Percentiles rank a stretch among this genome's conserved stretches.
These are phyloP conservation scores for Hydrolagus affinis DNA, from an alignment of 2,113 vertebrate genomes.

Conservation along the genomic window DNA sequence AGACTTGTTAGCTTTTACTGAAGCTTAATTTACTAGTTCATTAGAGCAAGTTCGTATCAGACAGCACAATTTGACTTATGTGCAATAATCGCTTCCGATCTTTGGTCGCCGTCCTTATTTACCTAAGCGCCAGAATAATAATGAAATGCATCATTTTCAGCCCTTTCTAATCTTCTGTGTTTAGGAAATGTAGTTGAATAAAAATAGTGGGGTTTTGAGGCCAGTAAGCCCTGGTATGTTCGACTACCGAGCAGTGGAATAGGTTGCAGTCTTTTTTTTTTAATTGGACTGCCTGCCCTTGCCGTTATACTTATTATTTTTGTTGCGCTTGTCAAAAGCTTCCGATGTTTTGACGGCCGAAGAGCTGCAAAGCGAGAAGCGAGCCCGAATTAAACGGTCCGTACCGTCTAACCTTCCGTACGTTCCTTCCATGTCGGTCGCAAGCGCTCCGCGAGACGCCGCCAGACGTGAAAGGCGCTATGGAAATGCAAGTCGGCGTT, in stretches of 20 bases:
- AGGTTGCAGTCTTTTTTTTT: background rate
- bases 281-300: background rate
- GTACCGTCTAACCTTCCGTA: background rate
- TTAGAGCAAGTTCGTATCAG: background rate
- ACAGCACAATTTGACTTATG: slow-evolving; percentile 6
- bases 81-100: background rate
- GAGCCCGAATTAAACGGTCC: background rate
- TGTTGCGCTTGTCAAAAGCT: too few relatives aligned
- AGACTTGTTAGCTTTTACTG: background rate
- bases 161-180: background rate
- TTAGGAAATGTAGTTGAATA: background rate
- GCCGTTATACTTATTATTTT: background rate
- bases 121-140: background rate
- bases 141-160: background rate
- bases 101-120: background rate
- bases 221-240: too few relatives aligned
- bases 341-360: background rate
- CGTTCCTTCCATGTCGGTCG: background rate
- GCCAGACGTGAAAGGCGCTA: too few relatives aligned
- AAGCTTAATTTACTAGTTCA: slow-evolving; percentile 14
- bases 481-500: too few relatives aligned
- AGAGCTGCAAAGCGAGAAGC: background rate
- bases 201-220: background rate
- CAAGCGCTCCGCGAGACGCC: too few relatives aligned
- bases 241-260: background rate